phyloP scores from a whole-genome alignment of 2,113 vertebrate species.

The Procapra przewalskii region DNA sequence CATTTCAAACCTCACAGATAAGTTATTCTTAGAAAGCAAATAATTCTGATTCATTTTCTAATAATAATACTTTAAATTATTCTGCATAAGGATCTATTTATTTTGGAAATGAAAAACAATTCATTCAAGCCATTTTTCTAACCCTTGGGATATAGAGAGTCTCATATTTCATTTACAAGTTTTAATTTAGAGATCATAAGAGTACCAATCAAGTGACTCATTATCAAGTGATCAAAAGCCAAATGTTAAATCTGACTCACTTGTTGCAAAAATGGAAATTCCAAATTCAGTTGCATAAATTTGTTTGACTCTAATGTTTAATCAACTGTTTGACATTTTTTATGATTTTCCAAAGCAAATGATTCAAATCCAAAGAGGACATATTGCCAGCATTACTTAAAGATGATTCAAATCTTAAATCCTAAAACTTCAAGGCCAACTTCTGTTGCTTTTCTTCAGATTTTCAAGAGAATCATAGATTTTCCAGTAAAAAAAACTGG shows the following conservation, averaged over 20 bases:
- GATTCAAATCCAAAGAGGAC: not conserved
- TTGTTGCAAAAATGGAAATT: constrained; percentile 31
- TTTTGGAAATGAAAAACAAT: constrained; percentile 22
- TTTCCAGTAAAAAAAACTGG: not conserved
- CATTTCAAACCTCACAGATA: not conserved
- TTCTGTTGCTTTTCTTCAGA: not conserved
- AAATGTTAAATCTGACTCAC: constrained; percentile 42
- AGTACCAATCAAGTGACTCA: constrained; percentile 25
- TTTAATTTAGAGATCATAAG: constrained; percentile 24
- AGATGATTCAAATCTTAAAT: not conserved
- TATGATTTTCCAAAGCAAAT: constrained; percentile 44
- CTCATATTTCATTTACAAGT: not conserved
- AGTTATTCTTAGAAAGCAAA: constrained; percentile 34
- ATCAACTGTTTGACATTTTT: constrained; percentile 19
- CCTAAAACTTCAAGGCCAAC: not conserved
- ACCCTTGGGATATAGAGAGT: not conserved
- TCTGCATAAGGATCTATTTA: not conserved
- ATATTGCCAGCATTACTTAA: not conserved
- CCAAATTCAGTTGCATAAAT: constrained; percentile 9
- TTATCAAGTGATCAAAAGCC: constrained; percentile 20
- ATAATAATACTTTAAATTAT: not conserved
- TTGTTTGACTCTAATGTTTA: constrained; percentile 29
- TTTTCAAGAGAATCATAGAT: not conserved
- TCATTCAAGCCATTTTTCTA: constrained; percentile 17
- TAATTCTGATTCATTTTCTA: not conserved